phyloP scores from a whole-genome alignment of 2,797 vertebrate genomes.

The Peromyscus aztecus region DNA sequence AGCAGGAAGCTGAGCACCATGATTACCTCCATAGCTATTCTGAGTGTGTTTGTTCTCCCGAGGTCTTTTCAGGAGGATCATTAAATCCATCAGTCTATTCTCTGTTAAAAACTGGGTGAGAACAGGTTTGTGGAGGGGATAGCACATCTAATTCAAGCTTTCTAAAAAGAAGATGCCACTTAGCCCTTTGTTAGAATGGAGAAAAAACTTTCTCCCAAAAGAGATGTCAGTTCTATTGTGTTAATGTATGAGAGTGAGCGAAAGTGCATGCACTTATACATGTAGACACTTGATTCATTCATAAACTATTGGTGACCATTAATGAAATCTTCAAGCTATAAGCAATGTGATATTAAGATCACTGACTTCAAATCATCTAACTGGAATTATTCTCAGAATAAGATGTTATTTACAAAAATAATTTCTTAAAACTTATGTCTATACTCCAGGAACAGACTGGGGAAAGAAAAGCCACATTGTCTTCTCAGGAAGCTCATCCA shows the following conservation, averaged over 20 bases:
- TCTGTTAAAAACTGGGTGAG: constrained; percentile 37
- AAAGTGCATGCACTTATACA: background rate
- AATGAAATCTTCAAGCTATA: background rate
- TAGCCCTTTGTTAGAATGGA: background rate
- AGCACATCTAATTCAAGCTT: background rate
- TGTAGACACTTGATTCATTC: background rate
- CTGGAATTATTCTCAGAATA: background rate
- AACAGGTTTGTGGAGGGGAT: background rate
- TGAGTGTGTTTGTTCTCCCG: background rate
- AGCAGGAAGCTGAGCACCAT: constrained; percentile 1
- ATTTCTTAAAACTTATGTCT: constrained; percentile 29
- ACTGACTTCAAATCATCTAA: background rate
- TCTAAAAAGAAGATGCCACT: constrained; percentile 29
- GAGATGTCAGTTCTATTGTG: background rate
- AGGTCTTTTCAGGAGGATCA: constrained; percentile 29
- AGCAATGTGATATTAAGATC: background rate
- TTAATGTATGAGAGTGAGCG: background rate
- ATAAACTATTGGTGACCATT: background rate
- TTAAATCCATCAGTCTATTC: constrained; percentile 29
- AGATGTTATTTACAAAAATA: constrained; percentile 20
- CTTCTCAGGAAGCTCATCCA: background rate
- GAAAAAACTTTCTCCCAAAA: background rate
- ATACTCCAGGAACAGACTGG: background rate
- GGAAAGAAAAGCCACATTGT: background rate
- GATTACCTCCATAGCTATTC: constrained; percentile 44